A percentile compares a stretch with the other conserved stretches of the same genome.
phyloP scores from a whole-genome alignment of 2,113 vertebrate genomes.

The Illadopsis cleaveri region DNA sequence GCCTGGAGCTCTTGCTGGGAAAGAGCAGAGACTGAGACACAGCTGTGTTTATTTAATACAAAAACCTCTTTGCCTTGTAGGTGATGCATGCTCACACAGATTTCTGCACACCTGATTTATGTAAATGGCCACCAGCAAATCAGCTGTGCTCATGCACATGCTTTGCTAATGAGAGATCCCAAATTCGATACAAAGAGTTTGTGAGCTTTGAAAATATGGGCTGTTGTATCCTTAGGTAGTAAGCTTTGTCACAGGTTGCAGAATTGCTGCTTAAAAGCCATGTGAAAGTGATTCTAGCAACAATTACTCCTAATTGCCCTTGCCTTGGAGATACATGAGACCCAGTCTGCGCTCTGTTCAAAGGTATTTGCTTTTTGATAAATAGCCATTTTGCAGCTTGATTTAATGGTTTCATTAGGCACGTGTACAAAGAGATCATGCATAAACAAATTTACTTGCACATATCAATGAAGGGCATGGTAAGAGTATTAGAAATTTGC shows the following conservation, averaged over 20 bases:
- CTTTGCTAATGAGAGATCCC: background rate
- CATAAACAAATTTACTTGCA: background rate
- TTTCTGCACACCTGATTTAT: background rate
- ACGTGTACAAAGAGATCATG: background rate
- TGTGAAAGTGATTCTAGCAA: background rate
- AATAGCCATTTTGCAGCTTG: background rate
- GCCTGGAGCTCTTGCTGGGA: background rate
- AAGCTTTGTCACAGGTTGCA: background rate
- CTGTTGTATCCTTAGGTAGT: background rate
- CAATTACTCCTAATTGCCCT: background rate
- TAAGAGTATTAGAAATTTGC: background rate
- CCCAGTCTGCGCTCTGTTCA: background rate
- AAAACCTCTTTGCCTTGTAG: background rate
- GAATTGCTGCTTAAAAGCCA: background rate
- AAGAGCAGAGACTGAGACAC: background rate
- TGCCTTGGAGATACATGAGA: background rate
- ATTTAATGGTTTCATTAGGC: background rate
- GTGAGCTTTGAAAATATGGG: background rate
- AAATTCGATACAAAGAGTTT: background rate
- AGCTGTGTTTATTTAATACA: background rate
- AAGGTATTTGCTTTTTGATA: background rate
- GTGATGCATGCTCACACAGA: background rate
- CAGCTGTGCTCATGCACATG: background rate
- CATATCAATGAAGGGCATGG: background rate
- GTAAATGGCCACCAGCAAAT: background rate